Evolutionary conservation across 2,113 vertebrate species (phyloP), one percentile per base, ranked within the genome.

Genomic region (Hyla sarda): DNA sequence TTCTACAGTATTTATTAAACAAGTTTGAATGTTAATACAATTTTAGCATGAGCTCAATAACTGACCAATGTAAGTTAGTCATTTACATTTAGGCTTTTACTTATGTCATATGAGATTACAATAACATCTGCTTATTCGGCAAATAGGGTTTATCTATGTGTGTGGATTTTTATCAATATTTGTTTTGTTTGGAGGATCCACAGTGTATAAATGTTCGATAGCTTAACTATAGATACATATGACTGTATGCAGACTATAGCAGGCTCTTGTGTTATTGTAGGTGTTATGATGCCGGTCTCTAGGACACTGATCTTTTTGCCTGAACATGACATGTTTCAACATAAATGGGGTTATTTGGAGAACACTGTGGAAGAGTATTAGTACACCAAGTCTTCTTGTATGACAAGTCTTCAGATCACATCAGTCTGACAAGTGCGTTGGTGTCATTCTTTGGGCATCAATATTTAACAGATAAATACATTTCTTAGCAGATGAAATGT

Each of bases 301-400:
- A 23, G 65, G 9, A 23, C 79, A 65, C n/a, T 47, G 30, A 41
- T 7, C 37, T 71, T 34, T 12, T 81, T 62, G 19, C 19, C 37
- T 62, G 54, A 62, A 37, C 78, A 37, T 48, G 37, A 25, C 58
- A 58, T 82, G 79, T 82, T 82, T 47, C 37, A 65, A 82, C 79
- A 82, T 48, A 6, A 67, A 48, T 60, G 25, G 41, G 25, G 60
- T 67, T 30, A 67, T 48, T 25, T 21, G 60, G 17, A 69, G 79
- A 82, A n/a, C 30, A 60, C 34, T 62, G 78, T 45, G 6, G 54
- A 67, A 41, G 79, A 67, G 78, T 45, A 34, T 81, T 23, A 62
- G 78, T 25, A 81, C 78, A 81, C 7, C 12, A 56, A 34, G 78
- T 81, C 58, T 56, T 62, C 32, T 34, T 80, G 34, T 14, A 19